A percentile compares a stretch with the other conserved stretches of the same genome.
Conservation (phyloP, 2,113 vertebrate genomes). For the Aramus guarauna region DNA sequence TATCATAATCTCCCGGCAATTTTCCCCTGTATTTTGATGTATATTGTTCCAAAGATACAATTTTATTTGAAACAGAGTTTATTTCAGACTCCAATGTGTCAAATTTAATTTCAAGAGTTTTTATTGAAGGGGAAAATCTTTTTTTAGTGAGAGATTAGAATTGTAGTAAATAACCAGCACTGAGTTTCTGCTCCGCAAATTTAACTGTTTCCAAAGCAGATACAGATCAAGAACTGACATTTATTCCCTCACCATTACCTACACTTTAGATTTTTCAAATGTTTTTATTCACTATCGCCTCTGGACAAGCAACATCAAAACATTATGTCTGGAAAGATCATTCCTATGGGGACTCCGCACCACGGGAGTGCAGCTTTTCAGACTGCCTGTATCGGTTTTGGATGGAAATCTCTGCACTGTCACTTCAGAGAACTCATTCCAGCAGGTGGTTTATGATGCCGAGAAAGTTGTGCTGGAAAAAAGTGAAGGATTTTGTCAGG, state of each 20-base stretch:
- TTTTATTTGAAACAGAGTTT: conserved; percentile 38
- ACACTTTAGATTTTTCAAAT: neutral
- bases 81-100: conserved; percentile 14
- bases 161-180: neutral
- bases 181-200: neutral
- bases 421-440: conserved; percentile 10
- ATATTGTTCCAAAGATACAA: conserved; percentile 11
- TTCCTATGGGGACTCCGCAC: neutral
- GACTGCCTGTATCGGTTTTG: neutral
- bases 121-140: neutral
- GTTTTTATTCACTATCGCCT: neutral
- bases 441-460: conserved; percentile 38
- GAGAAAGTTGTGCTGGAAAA: neutral
- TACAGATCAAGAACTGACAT: conserved; percentile 1
- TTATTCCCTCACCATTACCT: neutral
- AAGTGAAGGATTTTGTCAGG: neutral
- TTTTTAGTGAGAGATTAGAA: neutral
- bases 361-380: neutral
- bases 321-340: neutral
- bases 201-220: conserved; percentile 14
- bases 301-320: conserved; percentile 24
- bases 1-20: conserved; percentile 18
- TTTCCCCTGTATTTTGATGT: conserved; percentile 16
- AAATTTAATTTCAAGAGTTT: conserved; percentile 32
- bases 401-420: neutral